Conservation (phyloP, 1,140 invertebrate species). For the Lycorma delicatula region DNA sequence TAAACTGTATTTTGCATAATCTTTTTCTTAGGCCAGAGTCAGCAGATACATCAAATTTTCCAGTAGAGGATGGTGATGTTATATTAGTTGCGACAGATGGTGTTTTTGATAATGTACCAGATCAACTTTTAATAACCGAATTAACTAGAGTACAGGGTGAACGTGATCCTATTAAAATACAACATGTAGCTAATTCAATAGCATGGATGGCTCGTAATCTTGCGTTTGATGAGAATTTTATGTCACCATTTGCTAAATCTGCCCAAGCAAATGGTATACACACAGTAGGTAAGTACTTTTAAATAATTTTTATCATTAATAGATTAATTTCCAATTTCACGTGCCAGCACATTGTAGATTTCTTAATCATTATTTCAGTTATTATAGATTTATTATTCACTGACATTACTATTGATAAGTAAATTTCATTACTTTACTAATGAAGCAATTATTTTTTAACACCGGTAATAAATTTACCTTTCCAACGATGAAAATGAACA, state of each 20-base stretch:
- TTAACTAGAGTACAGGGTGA: slow-evolving; percentile 50
- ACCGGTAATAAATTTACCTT: no score
- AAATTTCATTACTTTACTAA: no score
- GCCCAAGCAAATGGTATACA: slow-evolving; percentile 88
- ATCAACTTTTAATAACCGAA: slow-evolving; percentile 75
- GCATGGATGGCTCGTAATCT: slow-evolving; percentile 88
- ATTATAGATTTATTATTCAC: no score
- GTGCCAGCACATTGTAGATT: no score
- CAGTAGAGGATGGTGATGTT: slow-evolving; percentile 89
- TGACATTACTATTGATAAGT: no score
- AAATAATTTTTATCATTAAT: no score
- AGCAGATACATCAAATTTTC: slow-evolving; percentile 82
- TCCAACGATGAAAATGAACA: no score
- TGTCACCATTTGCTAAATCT: slow-evolving; percentile 91
- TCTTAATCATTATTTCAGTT: no score
- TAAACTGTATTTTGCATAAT: not conserved
- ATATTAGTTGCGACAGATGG: slow-evolving; percentile 95
- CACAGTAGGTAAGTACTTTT: slow-evolving; percentile 68
- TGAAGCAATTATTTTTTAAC: no score
- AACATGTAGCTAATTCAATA: slow-evolving; percentile 87
- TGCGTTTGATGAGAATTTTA: slow-evolving; percentile 86
- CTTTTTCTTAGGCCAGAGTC: slow-evolving; percentile 65
- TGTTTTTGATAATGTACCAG: slow-evolving; percentile 95
- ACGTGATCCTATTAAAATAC: slow-evolving; percentile 61
- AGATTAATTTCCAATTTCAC: no score